A percentile compares a stretch with the other conserved stretches of the same genome.
phyloP scores from a whole-genome alignment of 2,888 invertebrate genomes.

The Troides helena region DNA sequence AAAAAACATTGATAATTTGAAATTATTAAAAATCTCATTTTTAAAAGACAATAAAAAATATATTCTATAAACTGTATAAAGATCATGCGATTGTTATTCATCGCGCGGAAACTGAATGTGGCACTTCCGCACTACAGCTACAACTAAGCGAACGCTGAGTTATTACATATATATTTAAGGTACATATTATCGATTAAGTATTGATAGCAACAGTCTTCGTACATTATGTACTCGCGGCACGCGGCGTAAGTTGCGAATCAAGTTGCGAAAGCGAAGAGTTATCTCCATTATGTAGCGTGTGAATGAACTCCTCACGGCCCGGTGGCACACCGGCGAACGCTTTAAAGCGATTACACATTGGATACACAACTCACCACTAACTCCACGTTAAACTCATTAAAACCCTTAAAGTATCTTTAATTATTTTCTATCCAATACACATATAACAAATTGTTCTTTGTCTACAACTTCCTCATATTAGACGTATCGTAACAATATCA shows the following conservation, averaged over 20 bases:
- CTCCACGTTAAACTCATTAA: no score
- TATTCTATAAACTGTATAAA: neutral
- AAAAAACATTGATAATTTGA: no score
- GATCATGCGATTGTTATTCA: neutral
- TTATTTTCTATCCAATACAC: no score
- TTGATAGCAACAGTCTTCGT: neutral
- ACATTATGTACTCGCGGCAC: conserved; percentile 23
- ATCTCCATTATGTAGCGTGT: conserved; percentile 35
- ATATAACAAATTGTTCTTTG: no score
- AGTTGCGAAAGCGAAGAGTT: conserved; percentile 36
- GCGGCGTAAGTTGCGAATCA: conserved; percentile 30
- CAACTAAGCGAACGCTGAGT: neutral
- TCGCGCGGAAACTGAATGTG: neutral
- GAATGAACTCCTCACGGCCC: conserved; percentile 40
- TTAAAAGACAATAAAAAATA: no score
- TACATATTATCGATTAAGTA: neutral
- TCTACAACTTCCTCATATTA: no score
- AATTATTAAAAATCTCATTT: no score
- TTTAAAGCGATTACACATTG: conserved; percentile 15
- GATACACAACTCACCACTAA: neutral
- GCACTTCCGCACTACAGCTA: neutral
- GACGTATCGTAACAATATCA: no score
- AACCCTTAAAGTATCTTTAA: no score
- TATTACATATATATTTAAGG: neutral
- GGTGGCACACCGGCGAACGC: conserved; percentile 12